A percentile compares a stretch with the other conserved stretches of the same genome.
Conservation (phyloP, 35 echinoderm and acorn worm genomes). For the Heliocidaris erythrogramma region DNA sequence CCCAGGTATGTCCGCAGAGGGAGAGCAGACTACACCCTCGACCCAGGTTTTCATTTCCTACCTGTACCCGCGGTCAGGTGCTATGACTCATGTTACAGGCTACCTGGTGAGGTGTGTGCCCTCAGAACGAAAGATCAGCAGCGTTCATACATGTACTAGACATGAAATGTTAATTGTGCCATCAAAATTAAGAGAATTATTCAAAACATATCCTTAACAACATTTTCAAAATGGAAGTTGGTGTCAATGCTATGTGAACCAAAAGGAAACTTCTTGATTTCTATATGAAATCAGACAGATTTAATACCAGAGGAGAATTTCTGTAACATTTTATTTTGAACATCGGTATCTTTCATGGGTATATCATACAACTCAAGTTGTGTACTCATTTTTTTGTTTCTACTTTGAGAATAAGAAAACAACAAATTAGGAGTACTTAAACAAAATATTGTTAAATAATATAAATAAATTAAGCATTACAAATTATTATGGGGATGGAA, state of each 20-base stretch:
- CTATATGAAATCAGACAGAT: too few species aligned
- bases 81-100: not conserved
- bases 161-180: not conserved
- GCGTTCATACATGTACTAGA: not conserved
- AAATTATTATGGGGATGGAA: too few species aligned
- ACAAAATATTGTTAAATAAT: too few species aligned
- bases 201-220: not conserved
- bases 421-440: too few species aligned
- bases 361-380: too few species aligned
- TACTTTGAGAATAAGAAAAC: too few species aligned
- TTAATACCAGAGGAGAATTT: too few species aligned
- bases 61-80: not conserved
- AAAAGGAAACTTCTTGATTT: not conserved
- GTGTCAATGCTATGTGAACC: not conserved
- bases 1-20: not conserved
- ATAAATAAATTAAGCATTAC: too few species aligned
- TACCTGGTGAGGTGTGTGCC: not conserved
- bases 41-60: conserved; percentile 8
- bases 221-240: not conserved
- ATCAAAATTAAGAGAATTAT: not conserved
- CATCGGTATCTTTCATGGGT: too few species aligned
- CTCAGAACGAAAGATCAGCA: not conserved
- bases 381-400: too few species aligned
- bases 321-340: too few species aligned
- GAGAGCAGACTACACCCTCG: not conserved